Evolutionary conservation across 2,113 vertebrate species (phyloP), one percentile per base, ranked within the genome.

Genomic region (Glareola pratincola): DNA sequence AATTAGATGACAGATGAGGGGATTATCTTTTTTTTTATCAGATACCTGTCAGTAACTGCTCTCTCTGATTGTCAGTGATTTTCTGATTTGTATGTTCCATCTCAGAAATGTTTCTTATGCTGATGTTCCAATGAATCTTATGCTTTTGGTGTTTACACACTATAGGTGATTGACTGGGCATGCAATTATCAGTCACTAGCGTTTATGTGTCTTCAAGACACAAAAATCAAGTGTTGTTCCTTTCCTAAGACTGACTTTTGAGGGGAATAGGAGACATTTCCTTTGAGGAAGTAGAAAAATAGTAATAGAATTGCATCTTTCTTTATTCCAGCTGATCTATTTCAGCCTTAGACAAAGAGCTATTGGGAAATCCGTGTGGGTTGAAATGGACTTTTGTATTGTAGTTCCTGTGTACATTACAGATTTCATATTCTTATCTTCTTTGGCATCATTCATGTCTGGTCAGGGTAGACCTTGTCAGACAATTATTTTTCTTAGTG

Each of bases 381-480:
- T 30, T 90, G 74, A 93, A 41, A 41, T 51, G 29, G 64, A 76
- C 67, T 94, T 90, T 84, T 64, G 56, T 66, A 54, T 22, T 56
- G 13, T 50, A 75, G 29, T 72, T 89, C 43, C 91, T 85, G 36
- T 82, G 56, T 64, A 72, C 30, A 41, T 87, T 84, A 67, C n/a
- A 89, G 56, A 72, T 87, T 91, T 92, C 60, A 50, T 75, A 78
- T 68, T 92, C 76, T 94, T 95, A 86, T 78, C 39, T 74, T 80
- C 75, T 71, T 88, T 68, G 78, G 29, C 4, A 19, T 80, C 75
- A 86, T 89, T 94, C 47, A 21, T 54, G 19, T 77, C 76, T 89
- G 87, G 30, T 47, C 64, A 84, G 47, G 3, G 30, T 67, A 91
- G 43, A 81, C 48, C 19, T 86, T 91, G 86, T 91, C 64, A 94